phyloP scores from a whole-genome alignment of 2,888 invertebrate species.

The Drosophila quinaria region DNA sequence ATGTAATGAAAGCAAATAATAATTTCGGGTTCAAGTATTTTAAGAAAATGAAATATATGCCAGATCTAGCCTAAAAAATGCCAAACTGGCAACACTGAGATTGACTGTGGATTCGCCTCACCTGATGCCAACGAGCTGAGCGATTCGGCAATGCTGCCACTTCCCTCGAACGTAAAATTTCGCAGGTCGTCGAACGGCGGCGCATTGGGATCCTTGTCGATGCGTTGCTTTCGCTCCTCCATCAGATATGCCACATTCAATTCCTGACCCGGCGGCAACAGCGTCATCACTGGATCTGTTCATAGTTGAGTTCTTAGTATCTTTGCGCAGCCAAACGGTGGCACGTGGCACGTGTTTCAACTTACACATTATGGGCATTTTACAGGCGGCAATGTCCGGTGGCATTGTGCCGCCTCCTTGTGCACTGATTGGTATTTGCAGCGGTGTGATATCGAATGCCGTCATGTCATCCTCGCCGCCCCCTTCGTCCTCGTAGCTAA shows the following conservation, averaged over 20 bases:
- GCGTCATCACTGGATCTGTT: slow-evolving; percentile 89
- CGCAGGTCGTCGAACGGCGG: slow-evolving; percentile 99
- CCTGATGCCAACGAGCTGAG: slow-evolving; percentile 98
- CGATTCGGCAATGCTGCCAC: slow-evolving; percentile 98
- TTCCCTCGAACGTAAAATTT: slow-evolving; percentile 99
- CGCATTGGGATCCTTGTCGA: slow-evolving; percentile 98
- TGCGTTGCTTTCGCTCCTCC: slow-evolving; percentile 97
- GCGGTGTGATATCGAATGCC: slow-evolving; percentile 98
- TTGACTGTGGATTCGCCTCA: slow-evolving; percentile 80
- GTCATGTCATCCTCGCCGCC: slow-evolving; percentile 99
- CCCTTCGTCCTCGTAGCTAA: slow-evolving; percentile 99
- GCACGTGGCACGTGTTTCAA: slow-evolving; percentile 45
- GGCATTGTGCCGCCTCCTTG: slow-evolving; percentile 91
- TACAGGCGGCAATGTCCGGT: slow-evolving; percentile 93
- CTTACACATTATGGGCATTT: slow-evolving; percentile 88
- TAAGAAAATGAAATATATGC: too few species aligned
- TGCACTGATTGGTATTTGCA: slow-evolving; percentile 96
- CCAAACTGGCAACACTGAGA: not conserved
- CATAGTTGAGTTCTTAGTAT: not conserved
- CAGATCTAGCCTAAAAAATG: too few species aligned
- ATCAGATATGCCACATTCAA: slow-evolving; percentile 98
- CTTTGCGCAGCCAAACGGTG: not conserved
- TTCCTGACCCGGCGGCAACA: slow-evolving; percentile 87
- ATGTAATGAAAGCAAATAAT: too few species aligned
- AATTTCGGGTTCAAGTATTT: too few species aligned